A percentile compares a stretch with the other conserved stretches of the same genome.
Conservation (phyloP, 1,140 invertebrate species). For the Lordiphosa collinella region DNA sequence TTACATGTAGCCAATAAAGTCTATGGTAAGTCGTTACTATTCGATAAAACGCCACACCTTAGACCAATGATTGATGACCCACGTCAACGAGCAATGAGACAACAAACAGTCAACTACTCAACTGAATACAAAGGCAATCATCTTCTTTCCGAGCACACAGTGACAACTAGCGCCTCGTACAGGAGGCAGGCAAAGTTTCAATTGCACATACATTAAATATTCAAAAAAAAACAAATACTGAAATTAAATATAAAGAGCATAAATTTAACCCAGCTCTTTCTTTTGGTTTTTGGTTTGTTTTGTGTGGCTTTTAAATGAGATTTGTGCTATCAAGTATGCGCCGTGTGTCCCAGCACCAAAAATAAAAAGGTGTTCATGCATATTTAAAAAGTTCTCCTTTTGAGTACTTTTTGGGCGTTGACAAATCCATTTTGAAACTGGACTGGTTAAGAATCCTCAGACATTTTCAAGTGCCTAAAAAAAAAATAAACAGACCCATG, state of each 20-base stretch:
- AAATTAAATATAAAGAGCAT: background rate
- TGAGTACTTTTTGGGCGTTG: slow-evolving; percentile 17
- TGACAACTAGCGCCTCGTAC: background rate
- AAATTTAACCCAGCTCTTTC: background rate
- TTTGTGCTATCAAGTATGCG: slow-evolving; percentile 66
- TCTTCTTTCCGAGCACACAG: slow-evolving; percentile 34
- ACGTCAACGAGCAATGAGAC: too few relatives aligned
- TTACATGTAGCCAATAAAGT: too few relatives aligned
- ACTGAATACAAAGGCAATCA: slow-evolving; percentile 40
- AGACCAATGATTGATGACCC: slow-evolving; percentile 35
- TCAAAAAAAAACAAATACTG: background rate
- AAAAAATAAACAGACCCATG: slow-evolving; percentile 57
- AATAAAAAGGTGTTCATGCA: slow-evolving; percentile 64
- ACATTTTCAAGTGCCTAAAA: slow-evolving; percentile 45
- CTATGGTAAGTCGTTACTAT: too few relatives aligned
- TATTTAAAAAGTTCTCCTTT: slow-evolving; percentile 58
- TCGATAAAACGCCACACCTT: too few relatives aligned
- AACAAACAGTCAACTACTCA: slow-evolving; percentile 9
- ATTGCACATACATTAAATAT: slow-evolving; percentile 6
- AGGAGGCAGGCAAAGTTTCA: background rate
- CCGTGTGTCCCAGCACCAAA: slow-evolving; percentile 22
- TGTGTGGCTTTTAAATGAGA: slow-evolving; percentile 47
- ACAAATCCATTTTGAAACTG: slow-evolving; percentile 55
- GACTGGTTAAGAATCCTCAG: slow-evolving; percentile 21
- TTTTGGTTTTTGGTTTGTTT: slow-evolving; percentile 26